A percentile compares a stretch with the other conserved stretches of the same genome.
Evolutionary conservation across 2,888 invertebrate genomes (phyloP).

Genomic region (Hyppa rectilinea): DNA sequence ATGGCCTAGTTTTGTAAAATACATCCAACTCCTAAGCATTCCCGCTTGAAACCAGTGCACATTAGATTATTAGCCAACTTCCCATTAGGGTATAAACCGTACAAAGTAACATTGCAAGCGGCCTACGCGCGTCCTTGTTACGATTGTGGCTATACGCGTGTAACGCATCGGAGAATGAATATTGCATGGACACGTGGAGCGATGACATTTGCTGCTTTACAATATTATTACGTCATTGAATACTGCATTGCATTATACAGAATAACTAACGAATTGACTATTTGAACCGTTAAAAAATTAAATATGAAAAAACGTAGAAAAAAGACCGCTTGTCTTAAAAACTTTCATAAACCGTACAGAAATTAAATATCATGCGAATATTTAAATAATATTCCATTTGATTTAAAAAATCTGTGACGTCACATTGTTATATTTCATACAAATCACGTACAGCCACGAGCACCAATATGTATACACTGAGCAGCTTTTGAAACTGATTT

Average conservation of each 20-base stretch:
- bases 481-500: no score
- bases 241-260: neutral
- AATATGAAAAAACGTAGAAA: no score
- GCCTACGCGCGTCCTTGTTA: slow-evolving; percentile 53
- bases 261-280: neutral
- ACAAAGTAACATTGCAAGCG: slow-evolving; percentile 49
- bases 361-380: no score
- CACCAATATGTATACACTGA: no score
- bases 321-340: no score
- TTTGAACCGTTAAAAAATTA: no score
- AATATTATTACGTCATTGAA: slow-evolving; percentile 20
- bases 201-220: neutral
- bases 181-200: slow-evolving; percentile 24
- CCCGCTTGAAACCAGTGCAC: slow-evolving; percentile 6
- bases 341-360: no score
- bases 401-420: no score
- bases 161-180: slow-evolving; percentile 12
- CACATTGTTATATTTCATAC: no score
- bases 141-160: slow-evolving; percentile 10
- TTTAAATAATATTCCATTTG: no score
- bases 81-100: slow-evolving; percentile 21
- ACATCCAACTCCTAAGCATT: neutral
- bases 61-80: slow-evolving; percentile 11
- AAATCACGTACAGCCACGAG: no score
- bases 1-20: slow-evolving; percentile 2